A percentile compares a stretch with the other conserved stretches of the same genome.
phyloP scores from a whole-genome alignment of 2,888 invertebrate genomes.

The Pemphredon lugubris region DNA sequence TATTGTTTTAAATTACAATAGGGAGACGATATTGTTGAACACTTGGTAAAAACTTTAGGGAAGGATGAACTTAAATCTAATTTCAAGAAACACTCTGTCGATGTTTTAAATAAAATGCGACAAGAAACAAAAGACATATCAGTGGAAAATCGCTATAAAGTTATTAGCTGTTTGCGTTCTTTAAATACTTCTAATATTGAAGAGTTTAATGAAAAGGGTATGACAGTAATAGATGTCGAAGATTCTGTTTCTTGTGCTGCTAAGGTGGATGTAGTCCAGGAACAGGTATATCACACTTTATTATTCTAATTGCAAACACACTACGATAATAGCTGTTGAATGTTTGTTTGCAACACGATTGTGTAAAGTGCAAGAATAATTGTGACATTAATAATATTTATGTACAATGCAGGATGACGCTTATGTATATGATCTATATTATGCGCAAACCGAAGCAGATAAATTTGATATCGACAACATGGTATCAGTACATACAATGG shows the following conservation, averaged over 20 bases:
- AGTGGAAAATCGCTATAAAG: slow-evolving; percentile 83
- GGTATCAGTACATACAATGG: slow-evolving; percentile 79
- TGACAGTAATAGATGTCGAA: slow-evolving; percentile 85
- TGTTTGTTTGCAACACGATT: no score
- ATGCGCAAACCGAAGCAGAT: slow-evolving; percentile 82
- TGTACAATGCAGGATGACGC: slow-evolving; percentile 69
- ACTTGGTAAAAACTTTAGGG: slow-evolving; percentile 78
- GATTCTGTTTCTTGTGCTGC: slow-evolving; percentile 55
- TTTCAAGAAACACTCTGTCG: slow-evolving; percentile 81
- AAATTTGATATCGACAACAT: slow-evolving; percentile 80
- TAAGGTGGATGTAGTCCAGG: no score
- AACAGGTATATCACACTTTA: no score
- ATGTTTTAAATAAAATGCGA: slow-evolving; percentile 81
- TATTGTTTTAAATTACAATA: slow-evolving; percentile 70
- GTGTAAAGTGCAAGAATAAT: no score
- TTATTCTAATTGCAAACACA: no score
- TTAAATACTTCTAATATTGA: slow-evolving; percentile 66
- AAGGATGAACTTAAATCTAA: slow-evolving; percentile 82
- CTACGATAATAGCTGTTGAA: no score
- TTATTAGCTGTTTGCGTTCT: slow-evolving; percentile 84
- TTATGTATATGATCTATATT: slow-evolving; percentile 86
- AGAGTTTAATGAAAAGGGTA: slow-evolving; percentile 69
- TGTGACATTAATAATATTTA: slow-evolving; percentile 4
- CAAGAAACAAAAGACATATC: slow-evolving; percentile 81
- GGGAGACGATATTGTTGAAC: slow-evolving; percentile 77